phyloP scores from a whole-genome alignment of 2,888 invertebrate species.

The Operophtera brumata region DNA sequence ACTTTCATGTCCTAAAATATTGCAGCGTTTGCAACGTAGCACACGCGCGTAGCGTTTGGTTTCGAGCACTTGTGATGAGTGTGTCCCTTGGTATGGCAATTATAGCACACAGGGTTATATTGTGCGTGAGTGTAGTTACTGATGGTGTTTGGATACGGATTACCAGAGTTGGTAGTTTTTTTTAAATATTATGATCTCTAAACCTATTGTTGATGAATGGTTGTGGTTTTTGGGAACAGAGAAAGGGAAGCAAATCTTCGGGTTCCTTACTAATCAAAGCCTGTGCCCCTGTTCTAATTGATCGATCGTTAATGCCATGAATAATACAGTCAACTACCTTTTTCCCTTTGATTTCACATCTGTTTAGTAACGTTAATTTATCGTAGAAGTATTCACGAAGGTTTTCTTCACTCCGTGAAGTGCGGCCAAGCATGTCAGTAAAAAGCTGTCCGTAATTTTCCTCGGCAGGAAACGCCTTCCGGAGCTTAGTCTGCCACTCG shows the following conservation, averaged over 20 bases:
- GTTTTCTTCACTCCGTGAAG: too few species aligned
- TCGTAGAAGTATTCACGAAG: too few species aligned
- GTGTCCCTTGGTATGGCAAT: conserved; percentile 17
- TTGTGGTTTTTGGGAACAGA: conserved; percentile 8
- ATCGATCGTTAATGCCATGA: conserved; percentile 20
- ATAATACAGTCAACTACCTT: conserved; percentile 26
- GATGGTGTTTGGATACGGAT: too few species aligned
- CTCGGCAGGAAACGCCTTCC: conserved; percentile 31
- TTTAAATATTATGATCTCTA: background rate
- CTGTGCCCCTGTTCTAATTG: conserved; percentile 22
- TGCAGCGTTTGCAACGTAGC: conserved; percentile 13
- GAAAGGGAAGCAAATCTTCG: conserved; percentile 13
- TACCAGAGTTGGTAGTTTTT: background rate
- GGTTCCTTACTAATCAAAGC: too few species aligned
- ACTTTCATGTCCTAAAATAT: conserved; percentile 21
- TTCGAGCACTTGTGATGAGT: conserved; percentile 6
- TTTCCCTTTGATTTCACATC: conserved; percentile 23
- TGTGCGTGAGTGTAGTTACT: too few species aligned
- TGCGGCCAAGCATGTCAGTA: too few species aligned
- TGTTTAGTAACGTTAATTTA: background rate
- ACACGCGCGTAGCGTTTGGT: too few species aligned
- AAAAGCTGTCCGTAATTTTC: too few species aligned
- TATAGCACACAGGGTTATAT: too few species aligned
- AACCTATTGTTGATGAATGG: background rate
- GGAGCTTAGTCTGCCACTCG: conserved; percentile 32